Evolutionary conservation across 2,888 invertebrate genomes (phyloP).

Genomic region (Acanthosepion pharaonis): DNA sequence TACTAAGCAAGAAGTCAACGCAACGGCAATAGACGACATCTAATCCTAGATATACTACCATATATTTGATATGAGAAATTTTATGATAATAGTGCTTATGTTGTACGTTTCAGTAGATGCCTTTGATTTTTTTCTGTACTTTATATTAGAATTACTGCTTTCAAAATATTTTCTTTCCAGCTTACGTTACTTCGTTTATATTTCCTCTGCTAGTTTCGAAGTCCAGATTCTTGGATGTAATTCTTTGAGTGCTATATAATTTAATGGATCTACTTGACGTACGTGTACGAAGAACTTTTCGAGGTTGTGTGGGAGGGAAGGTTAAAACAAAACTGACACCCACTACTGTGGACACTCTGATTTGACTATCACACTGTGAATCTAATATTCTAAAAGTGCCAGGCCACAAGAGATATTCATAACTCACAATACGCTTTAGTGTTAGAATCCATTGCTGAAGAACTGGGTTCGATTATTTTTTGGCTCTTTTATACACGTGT

Average conservation of each 20-base stretch:
- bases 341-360: no score
- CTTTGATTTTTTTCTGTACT: neutral
- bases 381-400: neutral
- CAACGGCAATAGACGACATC: neutral
- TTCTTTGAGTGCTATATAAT: constrained; percentile 13
- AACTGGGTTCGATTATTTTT: no score
- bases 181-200: neutral
- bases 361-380: neutral
- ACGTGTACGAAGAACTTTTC: no score
- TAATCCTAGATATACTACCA: neutral
- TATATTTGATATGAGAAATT: neutral
- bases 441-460: no score
- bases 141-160: neutral
- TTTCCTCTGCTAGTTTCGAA: neutral
- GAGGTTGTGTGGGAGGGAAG: neutral
- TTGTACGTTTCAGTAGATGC: neutral
- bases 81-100: neutral
- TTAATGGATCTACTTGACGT: neutral
- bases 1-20: neutral
- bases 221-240: neutral
- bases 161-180: neutral
- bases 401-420: neutral
- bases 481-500: no score
- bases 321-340: neutral
- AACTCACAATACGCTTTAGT: neutral